Percentiles rank a stretch among this genome's conserved stretches.
phyloP scores from a whole-genome alignment of 2,113 vertebrate species.

The Brachyhypopomus occidentalis region DNA sequence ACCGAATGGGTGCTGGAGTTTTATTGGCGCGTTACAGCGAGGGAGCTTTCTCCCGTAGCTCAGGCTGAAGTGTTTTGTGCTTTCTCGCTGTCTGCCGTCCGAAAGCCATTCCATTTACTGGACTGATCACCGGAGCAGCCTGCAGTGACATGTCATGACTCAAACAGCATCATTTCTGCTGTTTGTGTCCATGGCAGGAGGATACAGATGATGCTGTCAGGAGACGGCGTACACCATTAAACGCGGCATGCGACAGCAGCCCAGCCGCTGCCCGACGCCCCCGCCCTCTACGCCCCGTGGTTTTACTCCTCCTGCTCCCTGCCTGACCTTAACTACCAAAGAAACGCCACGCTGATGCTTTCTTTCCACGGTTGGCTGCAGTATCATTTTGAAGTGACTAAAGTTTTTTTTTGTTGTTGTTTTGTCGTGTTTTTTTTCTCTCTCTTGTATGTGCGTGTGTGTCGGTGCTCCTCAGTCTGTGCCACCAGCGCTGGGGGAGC shows the following conservation, averaged over 20 bases:
- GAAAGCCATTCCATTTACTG: slow-evolving; percentile 73
- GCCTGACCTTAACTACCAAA: slow-evolving; percentile 43
- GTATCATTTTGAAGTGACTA: slow-evolving; percentile 46
- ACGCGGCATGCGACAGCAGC: slow-evolving; percentile 52
- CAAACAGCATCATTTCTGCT: slow-evolving; percentile 78
- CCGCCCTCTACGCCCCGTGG: slow-evolving; percentile 46
- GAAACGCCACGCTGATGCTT: slow-evolving; percentile 60
- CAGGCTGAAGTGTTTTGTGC: slow-evolving; percentile 55
- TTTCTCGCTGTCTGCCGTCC: slow-evolving; percentile 51
- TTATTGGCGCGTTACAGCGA: slow-evolving; percentile 46
- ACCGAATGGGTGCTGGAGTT: slow-evolving; percentile 49
- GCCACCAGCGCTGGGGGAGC: slow-evolving; percentile 45
- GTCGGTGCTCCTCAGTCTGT: slow-evolving; percentile 46
- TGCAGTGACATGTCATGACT: slow-evolving; percentile 77
- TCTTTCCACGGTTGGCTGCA: slow-evolving; percentile 14
- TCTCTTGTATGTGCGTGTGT: slow-evolving; percentile 30
- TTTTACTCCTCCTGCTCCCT: slow-evolving; percentile 41
- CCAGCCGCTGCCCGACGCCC: background rate
- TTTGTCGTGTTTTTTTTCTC: no score
- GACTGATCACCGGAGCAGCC: slow-evolving; percentile 74
- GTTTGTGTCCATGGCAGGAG: slow-evolving; percentile 69
- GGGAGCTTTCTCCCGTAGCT: slow-evolving; percentile 48
- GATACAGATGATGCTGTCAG: slow-evolving; percentile 78
- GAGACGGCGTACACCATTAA: slow-evolving; percentile 73
- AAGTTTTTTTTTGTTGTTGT: slow-evolving; percentile 47